These are phyloP conservation scores for Athalia rosae DNA, from an alignment of 2,888 invertebrate species.

Conservation along the genomic window DNA sequence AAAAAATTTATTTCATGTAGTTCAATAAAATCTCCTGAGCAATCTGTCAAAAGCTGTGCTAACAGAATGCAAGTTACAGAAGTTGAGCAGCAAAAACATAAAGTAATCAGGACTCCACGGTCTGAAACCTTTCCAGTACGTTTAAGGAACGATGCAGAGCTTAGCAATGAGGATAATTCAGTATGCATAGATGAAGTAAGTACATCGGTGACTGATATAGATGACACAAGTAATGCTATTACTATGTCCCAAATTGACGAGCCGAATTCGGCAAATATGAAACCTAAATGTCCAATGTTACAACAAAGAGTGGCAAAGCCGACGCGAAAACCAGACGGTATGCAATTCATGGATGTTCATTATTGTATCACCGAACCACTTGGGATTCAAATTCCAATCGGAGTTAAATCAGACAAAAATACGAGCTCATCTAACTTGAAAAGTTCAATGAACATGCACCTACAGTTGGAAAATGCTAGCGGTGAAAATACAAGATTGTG, in stretches of 20 bases:
- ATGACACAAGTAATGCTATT: neutral
- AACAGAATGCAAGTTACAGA: slow-evolving; percentile 11
- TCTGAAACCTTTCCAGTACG: neutral
- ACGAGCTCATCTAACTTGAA: neutral
- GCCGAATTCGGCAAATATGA: neutral
- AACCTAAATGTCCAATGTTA: neutral
- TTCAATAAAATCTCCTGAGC: neutral
- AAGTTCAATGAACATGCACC: slow-evolving; percentile 2
- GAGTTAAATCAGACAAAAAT: slow-evolving; percentile 8
- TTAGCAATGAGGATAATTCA: slow-evolving; percentile 34
- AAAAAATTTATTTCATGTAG: slow-evolving; percentile 5
- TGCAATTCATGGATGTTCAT: slow-evolving; percentile 23
- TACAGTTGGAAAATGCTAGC: slow-evolving; percentile 27
- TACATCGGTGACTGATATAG: neutral
- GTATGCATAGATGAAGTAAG: neutral
- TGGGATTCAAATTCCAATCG: slow-evolving; percentile 1
- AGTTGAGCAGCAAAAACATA: neutral
- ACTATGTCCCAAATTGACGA: neutral
- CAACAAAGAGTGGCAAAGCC: neutral
- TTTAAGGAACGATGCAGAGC: neutral
- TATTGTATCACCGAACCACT: slow-evolving; percentile 29
- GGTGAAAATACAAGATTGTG: slow-evolving; percentile 8
- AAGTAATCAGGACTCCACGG: neutral
- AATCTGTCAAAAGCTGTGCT: neutral
- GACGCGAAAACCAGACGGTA: slow-evolving; percentile 5